phyloP scores from a whole-genome alignment of 2,113 vertebrate species.

The Grus americana region DNA sequence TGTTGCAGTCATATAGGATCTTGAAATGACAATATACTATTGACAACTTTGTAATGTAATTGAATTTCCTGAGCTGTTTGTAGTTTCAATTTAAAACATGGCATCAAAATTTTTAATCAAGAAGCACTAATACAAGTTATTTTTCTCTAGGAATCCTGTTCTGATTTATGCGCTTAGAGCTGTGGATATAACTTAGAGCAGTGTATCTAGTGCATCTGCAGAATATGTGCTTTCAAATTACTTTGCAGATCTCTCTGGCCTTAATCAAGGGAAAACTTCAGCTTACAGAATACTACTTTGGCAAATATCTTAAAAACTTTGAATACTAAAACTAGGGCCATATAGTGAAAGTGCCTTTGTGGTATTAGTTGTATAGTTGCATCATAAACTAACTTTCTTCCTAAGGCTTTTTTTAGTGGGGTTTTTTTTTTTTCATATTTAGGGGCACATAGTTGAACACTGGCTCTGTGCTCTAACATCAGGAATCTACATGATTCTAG shows the following conservation, averaged over 20 bases:
- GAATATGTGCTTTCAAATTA: neutral
- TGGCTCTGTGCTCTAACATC: neutral
- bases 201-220: neutral
- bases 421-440: neutral
- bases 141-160: neutral
- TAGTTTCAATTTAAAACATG: neutral
- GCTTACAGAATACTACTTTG: neutral
- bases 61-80: conserved; percentile 5
- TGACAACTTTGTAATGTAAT: neutral
- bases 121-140: neutral
- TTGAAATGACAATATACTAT: neutral
- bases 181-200: neutral
- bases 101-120: neutral
- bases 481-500: neutral
- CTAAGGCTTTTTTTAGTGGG: neutral
- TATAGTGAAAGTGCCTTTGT: neutral
- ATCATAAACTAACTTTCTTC: neutral
- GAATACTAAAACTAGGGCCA: neutral
- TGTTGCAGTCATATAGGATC: neutral
- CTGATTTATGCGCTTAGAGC: neutral
- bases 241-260: neutral
- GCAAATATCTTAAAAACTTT: neutral
- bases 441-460: neutral
- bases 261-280: neutral
- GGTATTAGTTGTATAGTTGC: neutral